Percentiles rank a stretch among this genome's conserved stretches.
phyloP scores from a whole-genome alignment of 2,797 vertebrate species.

The Oreortyx pictus region DNA sequence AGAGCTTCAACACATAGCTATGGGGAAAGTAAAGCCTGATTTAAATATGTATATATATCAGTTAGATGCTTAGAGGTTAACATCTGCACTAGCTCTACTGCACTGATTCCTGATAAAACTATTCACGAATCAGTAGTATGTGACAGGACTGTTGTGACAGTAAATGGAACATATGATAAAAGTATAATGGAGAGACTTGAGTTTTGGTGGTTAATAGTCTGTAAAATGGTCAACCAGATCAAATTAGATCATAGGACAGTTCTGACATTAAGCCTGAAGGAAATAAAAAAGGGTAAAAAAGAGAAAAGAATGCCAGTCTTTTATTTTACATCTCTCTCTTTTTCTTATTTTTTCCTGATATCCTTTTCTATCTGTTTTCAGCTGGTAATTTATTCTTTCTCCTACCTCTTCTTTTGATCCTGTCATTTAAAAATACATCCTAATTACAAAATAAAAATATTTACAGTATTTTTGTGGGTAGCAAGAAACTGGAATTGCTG shows the following conservation, averaged over 20 bases:
- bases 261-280: background rate
- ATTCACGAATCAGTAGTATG: fast-evolving
- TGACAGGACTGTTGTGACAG: background rate
- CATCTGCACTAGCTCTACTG: background rate
- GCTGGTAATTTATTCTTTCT: background rate
- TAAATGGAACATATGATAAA: background rate
- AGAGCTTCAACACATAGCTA: background rate
- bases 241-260: background rate
- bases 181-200: background rate
- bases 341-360: background rate
- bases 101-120: background rate
- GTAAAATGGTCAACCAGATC: background rate
- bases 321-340: background rate
- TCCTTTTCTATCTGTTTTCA: background rate
- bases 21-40: background rate
- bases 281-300: background rate
- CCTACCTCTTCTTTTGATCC: background rate
- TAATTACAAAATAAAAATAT: background rate
- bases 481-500: background rate
- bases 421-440: background rate
- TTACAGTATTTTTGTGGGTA: background rate
- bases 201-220: background rate
- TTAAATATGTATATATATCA: background rate
- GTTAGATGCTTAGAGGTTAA: background rate
- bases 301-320: background rate